phyloP scores from a whole-genome alignment of 2,797 vertebrate genomes.

The Poecilia velifera region DNA sequence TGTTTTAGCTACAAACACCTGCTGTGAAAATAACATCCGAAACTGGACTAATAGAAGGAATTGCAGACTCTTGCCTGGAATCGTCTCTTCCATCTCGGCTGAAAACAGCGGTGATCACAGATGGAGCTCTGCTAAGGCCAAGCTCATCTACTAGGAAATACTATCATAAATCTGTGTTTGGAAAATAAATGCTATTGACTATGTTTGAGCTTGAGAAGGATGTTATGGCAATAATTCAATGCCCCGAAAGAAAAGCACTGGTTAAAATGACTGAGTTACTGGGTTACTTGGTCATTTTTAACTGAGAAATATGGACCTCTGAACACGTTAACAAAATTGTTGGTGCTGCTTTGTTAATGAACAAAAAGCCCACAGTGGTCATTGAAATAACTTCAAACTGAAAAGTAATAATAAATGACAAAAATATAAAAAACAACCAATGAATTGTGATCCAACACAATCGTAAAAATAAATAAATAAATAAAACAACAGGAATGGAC shows the following conservation, averaged over 20 bases:
- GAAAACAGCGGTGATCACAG: constrained; percentile 35
- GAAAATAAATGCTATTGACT: neutral
- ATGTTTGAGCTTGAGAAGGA: neutral
- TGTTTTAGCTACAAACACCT: neutral
- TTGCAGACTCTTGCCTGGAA: neutral
- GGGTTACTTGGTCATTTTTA: neutral
- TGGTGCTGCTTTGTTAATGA: no score
- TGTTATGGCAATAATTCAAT: neutral
- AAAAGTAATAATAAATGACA: no score
- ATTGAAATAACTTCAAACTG: no score
- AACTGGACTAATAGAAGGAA: neutral
- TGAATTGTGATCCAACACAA: no score
- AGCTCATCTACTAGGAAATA: constrained; percentile 1
- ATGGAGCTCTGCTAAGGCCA: constrained; percentile 33
- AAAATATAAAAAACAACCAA: no score
- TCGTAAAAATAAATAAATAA: no score
- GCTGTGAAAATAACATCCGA: neutral
- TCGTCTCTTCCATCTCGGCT: constrained; percentile 10
- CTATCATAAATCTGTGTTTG: neutral
- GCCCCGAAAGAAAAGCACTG: no score
- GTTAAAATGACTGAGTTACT: neutral
- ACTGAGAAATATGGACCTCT: neutral
- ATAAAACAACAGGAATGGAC: no score
- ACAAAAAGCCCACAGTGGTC: no score
- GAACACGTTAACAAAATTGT: neutral